A percentile compares a stretch with the other conserved stretches of the same genome.
Conservation (phyloP, 2,113 vertebrate species). For the Oxygymnocypris stewartii region DNA sequence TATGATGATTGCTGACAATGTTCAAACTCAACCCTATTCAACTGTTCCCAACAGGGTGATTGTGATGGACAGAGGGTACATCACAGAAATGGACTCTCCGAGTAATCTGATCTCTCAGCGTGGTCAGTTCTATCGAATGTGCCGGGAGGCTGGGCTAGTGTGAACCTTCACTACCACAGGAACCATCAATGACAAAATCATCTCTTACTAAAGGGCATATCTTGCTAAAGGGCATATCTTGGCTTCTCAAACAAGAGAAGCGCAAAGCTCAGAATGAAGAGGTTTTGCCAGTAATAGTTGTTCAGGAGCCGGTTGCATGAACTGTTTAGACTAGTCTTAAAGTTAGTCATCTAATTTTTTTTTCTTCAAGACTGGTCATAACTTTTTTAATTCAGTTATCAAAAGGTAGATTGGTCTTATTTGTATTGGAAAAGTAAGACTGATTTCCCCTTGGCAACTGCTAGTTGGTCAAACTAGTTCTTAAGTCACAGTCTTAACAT, state of each 20-base stretch:
- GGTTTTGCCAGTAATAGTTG: not conserved
- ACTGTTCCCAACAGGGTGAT: slow-evolving; percentile 75
- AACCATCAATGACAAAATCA: not conserved
- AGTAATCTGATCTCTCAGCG: slow-evolving; percentile 73
- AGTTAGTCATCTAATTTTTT: no score
- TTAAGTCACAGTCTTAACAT: no score
- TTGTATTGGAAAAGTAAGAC: no score
- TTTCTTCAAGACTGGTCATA: no score
- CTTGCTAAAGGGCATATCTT: not conserved
- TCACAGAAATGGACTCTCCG: slow-evolving; percentile 81
- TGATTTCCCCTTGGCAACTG: no score
- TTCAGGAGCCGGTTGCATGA: not conserved
- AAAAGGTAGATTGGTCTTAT: no score
- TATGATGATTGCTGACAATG: not conserved
- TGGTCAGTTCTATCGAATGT: slow-evolving; percentile 83
- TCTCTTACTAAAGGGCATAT: not conserved
- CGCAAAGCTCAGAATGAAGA: slow-evolving; percentile 12
- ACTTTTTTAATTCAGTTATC: no score
- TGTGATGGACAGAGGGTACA: slow-evolving; percentile 81
- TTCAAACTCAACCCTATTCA: not conserved
- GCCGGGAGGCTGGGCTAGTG: slow-evolving; percentile 80
- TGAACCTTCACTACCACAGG: not conserved
- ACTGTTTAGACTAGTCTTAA: no score
- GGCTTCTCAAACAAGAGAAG: not conserved
- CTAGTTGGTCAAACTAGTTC: no score